Conservation (phyloP, 2,888 invertebrate species). For the Reticulitermes lucifugus region DNA sequence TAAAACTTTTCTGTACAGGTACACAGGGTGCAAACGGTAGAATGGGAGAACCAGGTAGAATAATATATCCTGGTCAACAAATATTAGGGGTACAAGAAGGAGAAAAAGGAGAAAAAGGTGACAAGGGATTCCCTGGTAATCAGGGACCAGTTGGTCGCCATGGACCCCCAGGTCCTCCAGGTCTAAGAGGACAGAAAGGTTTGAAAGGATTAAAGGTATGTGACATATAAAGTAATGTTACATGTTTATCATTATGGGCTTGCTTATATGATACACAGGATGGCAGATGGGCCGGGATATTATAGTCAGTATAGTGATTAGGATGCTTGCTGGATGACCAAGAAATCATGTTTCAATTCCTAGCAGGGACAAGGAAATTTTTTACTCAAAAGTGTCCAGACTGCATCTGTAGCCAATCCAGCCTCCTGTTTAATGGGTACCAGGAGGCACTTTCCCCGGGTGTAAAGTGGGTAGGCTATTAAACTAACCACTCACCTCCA, state of each 20-base stretch:
- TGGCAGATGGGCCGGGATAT: too few species aligned
- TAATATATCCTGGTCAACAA: slow-evolving; percentile 9
- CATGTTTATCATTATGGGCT: not conserved
- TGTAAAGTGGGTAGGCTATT: too few species aligned
- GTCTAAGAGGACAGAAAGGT: slow-evolving; percentile 58
- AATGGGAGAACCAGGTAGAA: slow-evolving; percentile 55
- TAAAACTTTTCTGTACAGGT: slow-evolving; percentile 55
- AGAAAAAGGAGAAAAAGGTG: slow-evolving; percentile 64
- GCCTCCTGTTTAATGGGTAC: too few species aligned
- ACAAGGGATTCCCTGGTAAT: slow-evolving; percentile 68
- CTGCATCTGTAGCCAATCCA: too few species aligned
- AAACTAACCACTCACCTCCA: too few species aligned
- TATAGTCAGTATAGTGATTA: too few species aligned
- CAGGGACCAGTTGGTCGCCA: slow-evolving; percentile 56
- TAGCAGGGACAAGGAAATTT: too few species aligned
- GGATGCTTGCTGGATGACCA: too few species aligned
- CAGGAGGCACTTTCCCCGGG: too few species aligned
- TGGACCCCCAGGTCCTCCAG: slow-evolving; percentile 56
- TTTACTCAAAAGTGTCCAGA: too few species aligned
- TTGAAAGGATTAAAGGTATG: slow-evolving; percentile 56
- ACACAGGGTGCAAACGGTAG: slow-evolving; percentile 55
- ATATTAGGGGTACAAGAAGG: slow-evolving; percentile 41
- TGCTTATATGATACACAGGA: too few species aligned
- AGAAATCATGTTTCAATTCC: too few species aligned
- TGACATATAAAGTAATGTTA: not conserved